Evolutionary conservation across 2,888 invertebrate genomes (phyloP), one percentile per base, ranked within the genome.

Genomic region (Macaria liturata): DNA sequence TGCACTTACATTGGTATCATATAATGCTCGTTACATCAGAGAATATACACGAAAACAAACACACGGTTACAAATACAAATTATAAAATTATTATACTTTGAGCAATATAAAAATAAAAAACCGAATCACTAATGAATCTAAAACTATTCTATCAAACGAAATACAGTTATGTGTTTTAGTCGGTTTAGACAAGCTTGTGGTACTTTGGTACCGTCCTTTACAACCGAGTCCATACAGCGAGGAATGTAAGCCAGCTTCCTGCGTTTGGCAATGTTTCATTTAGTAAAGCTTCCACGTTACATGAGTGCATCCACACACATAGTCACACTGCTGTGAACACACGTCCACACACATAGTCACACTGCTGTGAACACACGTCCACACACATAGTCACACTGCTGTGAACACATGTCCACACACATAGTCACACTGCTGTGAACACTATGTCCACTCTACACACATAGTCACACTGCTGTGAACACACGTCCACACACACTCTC

Each of bases 21-120:
- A 81, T 80, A 74, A 83, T 85, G 86, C 81, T 84, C 86, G 83
- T 83, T 89, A 87, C 83, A 85, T 80, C 82, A 76, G 83, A 84
- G 76, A 86, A 78, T 85, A 87, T 85, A 90, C 86, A 88, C 81
- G 77, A 84, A 88, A 85, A 86, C 85, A 87, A 87, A 89, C 86
- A 83, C 84, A 78, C 72, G 78, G 83, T 20, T 20, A 78, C 72
- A 78, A 83, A 81, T 85, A 86, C 83, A 74, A 81, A 79, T 77
- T 69, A 80, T 71, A 78, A 77, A 80, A 81, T 82, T 56, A 81
- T 83, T 84, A 88, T 81, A 83, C 75, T 83, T 91, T 91, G 89
- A 90, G 89, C 89, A 90, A 91, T 89, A 89, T 83, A 89, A 91
- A 91, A 88, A 88, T 84, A 89, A 88, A 86, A 84, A 88, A 88